phyloP scores from a whole-genome alignment of 2,888 invertebrate genomes.

The Icerya purchasi region DNA sequence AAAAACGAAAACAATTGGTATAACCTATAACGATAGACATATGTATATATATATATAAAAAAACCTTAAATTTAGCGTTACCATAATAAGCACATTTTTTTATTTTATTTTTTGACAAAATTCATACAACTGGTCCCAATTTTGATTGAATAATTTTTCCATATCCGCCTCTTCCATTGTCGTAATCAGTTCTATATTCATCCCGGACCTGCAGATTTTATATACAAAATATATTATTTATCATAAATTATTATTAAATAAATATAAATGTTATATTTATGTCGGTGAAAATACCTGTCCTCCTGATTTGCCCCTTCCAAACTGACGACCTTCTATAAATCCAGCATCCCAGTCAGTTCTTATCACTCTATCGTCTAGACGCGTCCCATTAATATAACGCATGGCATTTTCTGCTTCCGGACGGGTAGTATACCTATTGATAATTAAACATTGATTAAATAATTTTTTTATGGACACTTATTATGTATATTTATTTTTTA shows the following conservation, averaged over 20 bases:
- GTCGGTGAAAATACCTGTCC: conserved; percentile 56
- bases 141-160: conserved; percentile 83
- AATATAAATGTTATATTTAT: background rate
- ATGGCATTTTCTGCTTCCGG: conserved; percentile 56
- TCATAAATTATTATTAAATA: background rate
- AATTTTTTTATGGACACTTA: too few relatives aligned
- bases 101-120: too few relatives aligned
- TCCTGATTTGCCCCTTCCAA: conserved; percentile 91
- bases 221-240: background rate
- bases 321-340: conserved; percentile 93
- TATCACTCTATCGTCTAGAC: conserved; percentile 88
- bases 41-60: too few relatives aligned
- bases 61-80: too few relatives aligned
- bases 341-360: conserved; percentile 99
- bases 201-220: conserved; percentile 56
- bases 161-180: conserved; percentile 90
- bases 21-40: too few relatives aligned
- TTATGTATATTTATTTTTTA: too few relatives aligned
- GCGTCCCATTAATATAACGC: conserved; percentile 86
- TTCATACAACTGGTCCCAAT: too few relatives aligned
- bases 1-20: too few relatives aligned
- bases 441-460: too few relatives aligned
- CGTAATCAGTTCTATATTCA: conserved; percentile 93
- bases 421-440: conserved; percentile 33
- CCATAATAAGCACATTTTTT: too few relatives aligned